phyloP scores from a whole-genome alignment of 2,888 invertebrate genomes.

The Ametastegia equiseti region DNA sequence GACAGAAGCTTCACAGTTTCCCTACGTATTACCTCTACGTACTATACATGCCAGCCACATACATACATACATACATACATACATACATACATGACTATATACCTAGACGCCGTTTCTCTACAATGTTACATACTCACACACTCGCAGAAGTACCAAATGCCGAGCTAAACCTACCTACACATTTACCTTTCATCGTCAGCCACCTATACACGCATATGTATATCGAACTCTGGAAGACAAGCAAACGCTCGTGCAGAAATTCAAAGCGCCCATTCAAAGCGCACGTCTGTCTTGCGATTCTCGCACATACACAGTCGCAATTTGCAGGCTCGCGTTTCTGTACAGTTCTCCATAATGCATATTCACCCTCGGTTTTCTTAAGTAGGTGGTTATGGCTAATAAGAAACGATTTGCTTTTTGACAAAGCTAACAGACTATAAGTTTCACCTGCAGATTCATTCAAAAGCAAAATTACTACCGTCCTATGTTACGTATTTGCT shows the following conservation, averaged over 20 bases:
- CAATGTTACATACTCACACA: too few relatives aligned
- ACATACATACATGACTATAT: background rate
- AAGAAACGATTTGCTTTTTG: conserved; percentile 53
- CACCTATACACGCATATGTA: background rate
- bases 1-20: conserved; percentile 35
- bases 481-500: too few relatives aligned
- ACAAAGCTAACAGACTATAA: conserved; percentile 16
- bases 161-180: too few relatives aligned
- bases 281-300: conserved; percentile 68
- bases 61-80: conserved; percentile 12
- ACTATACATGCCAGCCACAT: background rate
- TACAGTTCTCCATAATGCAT: conserved; percentile 63
- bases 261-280: conserved; percentile 72
- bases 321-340: conserved; percentile 60
- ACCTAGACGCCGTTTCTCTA: background rate
- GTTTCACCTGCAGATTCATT: background rate
- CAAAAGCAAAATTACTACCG: conserved; percentile 1
- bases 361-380: conserved; percentile 49
- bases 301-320: conserved; percentile 56
- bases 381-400: conserved; percentile 67
- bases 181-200: too few relatives aligned
- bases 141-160: too few relatives aligned
- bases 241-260: conserved; percentile 65
- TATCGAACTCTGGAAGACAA: conserved; percentile 22
- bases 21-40: background rate